Conservation (phyloP, 2,888 invertebrate species). For the Apodemia zela region DNA sequence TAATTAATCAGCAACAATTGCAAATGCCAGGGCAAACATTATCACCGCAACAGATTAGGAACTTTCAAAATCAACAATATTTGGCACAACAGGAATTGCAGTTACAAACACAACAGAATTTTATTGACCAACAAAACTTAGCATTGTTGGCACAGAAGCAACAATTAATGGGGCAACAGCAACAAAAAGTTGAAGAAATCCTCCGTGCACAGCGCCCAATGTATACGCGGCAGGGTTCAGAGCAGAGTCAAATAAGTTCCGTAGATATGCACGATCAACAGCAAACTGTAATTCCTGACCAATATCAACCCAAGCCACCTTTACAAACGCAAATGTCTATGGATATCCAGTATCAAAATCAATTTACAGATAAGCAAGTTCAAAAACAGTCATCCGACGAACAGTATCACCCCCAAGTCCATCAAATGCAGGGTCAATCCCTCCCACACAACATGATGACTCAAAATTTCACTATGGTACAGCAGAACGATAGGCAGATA, state of each 20-base stretch:
- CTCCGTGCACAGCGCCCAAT: conserved; percentile 59
- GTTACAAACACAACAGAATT: conserved; percentile 77
- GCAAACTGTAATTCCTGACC: conserved; percentile 45
- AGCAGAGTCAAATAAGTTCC: conserved; percentile 67
- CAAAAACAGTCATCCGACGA: conserved; percentile 62
- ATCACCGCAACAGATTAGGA: conserved; percentile 66
- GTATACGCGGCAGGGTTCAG: conserved; percentile 68
- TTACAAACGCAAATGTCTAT: conserved; percentile 65
- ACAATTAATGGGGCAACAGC: conserved; percentile 76
- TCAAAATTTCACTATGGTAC: conserved; percentile 59
- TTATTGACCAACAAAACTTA: conserved; percentile 78
- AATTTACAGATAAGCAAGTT: conserved; percentile 50
- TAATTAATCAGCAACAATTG: conserved; percentile 63
- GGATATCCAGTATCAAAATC: conserved; percentile 58
- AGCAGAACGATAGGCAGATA: conserved; percentile 71
- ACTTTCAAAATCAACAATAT: conserved; percentile 73
- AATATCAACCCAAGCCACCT: conserved; percentile 53
- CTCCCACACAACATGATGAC: conserved; percentile 65
- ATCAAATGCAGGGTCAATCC: conserved; percentile 66
- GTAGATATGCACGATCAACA: conserved; percentile 61
- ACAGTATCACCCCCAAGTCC: conserved; percentile 55
- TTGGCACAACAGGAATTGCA: conserved; percentile 74
- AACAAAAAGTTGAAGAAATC: conserved; percentile 68
- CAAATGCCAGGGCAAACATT: conserved; percentile 71
- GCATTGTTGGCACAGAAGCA: conserved; percentile 74